Percentiles rank a stretch among this genome's conserved stretches.
Conservation (phyloP, 2,888 invertebrate genomes). For the Calameuta filiformis region DNA sequence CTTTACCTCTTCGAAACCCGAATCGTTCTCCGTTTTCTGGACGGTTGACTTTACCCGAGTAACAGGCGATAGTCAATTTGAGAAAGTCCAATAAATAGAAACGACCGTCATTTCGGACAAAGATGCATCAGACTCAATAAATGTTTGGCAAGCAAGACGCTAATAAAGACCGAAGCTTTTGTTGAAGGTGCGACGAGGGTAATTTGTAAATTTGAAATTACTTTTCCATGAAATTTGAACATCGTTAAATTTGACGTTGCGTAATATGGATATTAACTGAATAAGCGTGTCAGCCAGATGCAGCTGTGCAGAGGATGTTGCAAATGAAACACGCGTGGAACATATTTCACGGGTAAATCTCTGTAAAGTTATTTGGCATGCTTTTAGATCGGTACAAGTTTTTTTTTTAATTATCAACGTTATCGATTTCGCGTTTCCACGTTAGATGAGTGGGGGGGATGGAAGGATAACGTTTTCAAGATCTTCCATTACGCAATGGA, state of each 20-base stretch:
- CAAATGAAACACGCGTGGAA: neutral
- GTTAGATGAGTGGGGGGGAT: neutral
- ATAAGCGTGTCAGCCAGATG: neutral
- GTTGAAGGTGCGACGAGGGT: neutral
- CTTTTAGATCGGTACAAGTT: neutral
- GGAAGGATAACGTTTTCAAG: neutral
- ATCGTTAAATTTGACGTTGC: neutral
- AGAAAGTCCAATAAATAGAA: neutral
- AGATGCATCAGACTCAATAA: constrained; percentile 34
- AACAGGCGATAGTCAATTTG: constrained; percentile 11
- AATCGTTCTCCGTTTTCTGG: constrained; percentile 30
- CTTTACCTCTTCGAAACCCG: constrained; percentile 19
- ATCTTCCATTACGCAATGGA: neutral
- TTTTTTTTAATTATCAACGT: neutral
- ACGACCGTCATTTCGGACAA: constrained; percentile 10
- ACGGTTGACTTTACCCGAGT: constrained; percentile 38
- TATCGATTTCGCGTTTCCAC: neutral
- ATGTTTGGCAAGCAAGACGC: constrained; percentile 14
- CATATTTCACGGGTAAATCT: neutral
- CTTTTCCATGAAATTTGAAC: neutral
- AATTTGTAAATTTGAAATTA: neutral
- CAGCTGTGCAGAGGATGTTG: neutral
- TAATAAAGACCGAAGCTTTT: neutral
- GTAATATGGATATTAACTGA: neutral
- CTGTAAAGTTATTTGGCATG: neutral